Evolutionary conservation across 2,797 vertebrate genomes (phyloP).

Genomic region (Pseudotriccus pelzelni): DNA sequence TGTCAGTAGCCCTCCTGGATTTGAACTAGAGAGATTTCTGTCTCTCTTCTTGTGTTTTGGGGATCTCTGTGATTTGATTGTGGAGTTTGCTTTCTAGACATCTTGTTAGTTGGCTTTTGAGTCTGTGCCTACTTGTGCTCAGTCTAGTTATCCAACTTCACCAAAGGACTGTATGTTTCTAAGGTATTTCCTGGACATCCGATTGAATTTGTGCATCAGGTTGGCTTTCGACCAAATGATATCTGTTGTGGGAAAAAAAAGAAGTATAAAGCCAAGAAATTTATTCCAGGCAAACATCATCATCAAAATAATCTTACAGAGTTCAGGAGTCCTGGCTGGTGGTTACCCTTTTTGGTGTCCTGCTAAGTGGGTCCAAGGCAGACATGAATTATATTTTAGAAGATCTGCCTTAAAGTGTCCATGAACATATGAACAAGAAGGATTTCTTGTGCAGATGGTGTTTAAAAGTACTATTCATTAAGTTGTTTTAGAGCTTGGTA

Average conservation of each 20-base stretch:
- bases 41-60: not conserved
- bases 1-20: not conserved
- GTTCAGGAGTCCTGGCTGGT: not conserved
- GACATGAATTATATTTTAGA: not conserved
- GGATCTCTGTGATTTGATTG: not conserved
- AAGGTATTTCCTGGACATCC: conserved; percentile 36
- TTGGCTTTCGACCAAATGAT: conserved; percentile 11
- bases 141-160: not conserved
- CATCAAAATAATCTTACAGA: not conserved
- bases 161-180: not conserved
- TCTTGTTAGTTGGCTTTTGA: not conserved
- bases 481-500: not conserved
- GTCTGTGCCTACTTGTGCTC: not conserved
- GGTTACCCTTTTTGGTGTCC: not conserved
- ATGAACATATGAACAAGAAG: not conserved
- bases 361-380: not conserved
- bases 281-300: not conserved
- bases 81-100: not conserved
- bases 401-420: not conserved
- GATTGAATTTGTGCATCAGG: conserved; percentile 22
- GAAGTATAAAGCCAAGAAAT: not conserved
- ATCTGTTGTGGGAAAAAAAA: not conserved
- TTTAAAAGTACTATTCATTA: not conserved
- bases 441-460: not conserved
- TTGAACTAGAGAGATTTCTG: not conserved